Conservation (phyloP, 2,113 vertebrate species). For the Cardinalis cardinalis region DNA sequence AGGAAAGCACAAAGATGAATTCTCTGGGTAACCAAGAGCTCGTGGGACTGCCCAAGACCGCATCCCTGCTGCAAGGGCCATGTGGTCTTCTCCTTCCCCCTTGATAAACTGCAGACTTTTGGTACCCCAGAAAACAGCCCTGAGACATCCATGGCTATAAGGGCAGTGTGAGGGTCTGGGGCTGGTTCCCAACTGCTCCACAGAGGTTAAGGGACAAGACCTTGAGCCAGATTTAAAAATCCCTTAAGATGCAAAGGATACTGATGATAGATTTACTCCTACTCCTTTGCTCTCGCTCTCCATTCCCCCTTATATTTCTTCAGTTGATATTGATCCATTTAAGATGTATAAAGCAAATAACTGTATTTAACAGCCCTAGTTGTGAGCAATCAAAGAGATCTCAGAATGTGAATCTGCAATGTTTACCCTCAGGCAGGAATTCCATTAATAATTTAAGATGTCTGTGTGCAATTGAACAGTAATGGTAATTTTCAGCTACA, state of each 20-base stretch:
- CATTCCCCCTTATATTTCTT: background rate
- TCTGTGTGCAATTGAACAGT: constrained; percentile 19
- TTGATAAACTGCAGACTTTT: background rate
- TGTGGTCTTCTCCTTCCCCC: background rate
- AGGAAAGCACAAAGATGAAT: background rate
- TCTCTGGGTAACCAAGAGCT: background rate
- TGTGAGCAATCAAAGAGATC: constrained; percentile 27
- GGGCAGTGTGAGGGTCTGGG: background rate
- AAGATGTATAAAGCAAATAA: constrained; percentile 45
- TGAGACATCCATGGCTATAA: background rate
- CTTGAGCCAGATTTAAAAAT: background rate
- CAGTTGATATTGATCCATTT: constrained; percentile 22
- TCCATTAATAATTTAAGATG: constrained; percentile 41
- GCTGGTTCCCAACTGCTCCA: accelerated
- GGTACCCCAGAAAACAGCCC: accelerated
- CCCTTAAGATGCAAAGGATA: background rate
- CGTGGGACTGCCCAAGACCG: accelerated
- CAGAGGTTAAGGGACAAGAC: background rate
- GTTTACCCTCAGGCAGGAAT: constrained; percentile 25
- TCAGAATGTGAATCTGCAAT: constrained; percentile 13
- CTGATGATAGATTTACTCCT: background rate
- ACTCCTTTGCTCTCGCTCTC: background rate
- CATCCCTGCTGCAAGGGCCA: background rate
- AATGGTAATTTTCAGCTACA: constrained; percentile 34
- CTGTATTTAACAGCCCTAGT: constrained; percentile 40